Conservation (phyloP, 2,797 vertebrate species). For the Salmo trutta region DNA sequence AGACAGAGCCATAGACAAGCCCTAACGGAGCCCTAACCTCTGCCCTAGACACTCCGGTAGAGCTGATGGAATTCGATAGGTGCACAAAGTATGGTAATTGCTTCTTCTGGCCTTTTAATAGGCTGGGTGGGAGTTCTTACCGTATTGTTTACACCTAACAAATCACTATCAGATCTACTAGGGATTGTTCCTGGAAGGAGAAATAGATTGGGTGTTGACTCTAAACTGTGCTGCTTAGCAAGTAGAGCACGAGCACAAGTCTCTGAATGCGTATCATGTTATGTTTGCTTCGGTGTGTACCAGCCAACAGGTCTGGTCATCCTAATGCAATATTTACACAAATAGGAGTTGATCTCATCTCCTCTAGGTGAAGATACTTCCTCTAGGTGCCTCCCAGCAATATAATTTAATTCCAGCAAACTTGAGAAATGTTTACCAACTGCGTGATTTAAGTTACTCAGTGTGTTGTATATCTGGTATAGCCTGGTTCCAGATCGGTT, state of each 20-base stretch:
- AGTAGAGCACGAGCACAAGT: neutral
- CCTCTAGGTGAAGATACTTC: neutral
- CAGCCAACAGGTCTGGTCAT: neutral
- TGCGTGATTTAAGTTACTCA: neutral
- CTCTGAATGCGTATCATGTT: neutral
- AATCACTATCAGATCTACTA: neutral
- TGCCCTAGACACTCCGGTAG: neutral
- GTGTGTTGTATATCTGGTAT: neutral
- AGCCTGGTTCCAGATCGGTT: neutral
- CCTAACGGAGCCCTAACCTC: neutral
- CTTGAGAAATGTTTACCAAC: neutral
- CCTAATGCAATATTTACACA: constrained; percentile 14
- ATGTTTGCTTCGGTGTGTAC: neutral
- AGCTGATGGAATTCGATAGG: neutral
- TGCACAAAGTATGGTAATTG: neutral
- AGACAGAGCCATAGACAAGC: neutral
- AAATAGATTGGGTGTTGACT: neutral
- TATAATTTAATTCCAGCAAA: neutral
- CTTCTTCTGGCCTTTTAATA: neutral
- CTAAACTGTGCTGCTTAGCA: neutral
- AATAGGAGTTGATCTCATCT: constrained; percentile 12
- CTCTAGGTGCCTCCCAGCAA: neutral
- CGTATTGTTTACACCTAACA: neutral
- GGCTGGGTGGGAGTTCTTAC: neutral
- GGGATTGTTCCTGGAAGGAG: neutral